Conservation (phyloP, 2,888 invertebrate species). For the Sylvicola cinctus region DNA sequence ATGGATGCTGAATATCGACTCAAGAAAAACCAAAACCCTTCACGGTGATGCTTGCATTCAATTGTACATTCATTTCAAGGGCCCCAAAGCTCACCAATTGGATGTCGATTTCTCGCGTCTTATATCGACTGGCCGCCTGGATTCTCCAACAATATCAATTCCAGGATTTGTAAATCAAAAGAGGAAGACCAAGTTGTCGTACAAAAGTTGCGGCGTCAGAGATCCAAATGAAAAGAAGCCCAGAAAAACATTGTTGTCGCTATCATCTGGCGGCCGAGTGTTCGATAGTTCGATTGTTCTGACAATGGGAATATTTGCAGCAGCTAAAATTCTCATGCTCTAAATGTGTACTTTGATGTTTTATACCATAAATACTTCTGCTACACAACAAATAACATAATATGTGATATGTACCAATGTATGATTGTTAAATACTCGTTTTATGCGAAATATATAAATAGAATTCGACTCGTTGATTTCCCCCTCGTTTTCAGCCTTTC, state of each 20-base stretch:
- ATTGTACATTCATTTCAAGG: conserved; percentile 69
- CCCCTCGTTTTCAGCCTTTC: too few relatives aligned
- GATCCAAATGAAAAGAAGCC: conserved; percentile 50
- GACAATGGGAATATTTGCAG: too few relatives aligned
- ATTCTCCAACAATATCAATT: conserved; percentile 52
- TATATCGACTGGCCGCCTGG: conserved; percentile 50
- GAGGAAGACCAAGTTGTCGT: conserved; percentile 47
- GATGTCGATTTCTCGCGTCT: conserved; percentile 60
- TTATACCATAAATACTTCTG: too few relatives aligned
- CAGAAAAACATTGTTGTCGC: not conserved
- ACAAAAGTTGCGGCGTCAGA: conserved; percentile 52
- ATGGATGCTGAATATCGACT: conserved; percentile 77
- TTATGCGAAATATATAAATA: too few relatives aligned
- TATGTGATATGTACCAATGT: too few relatives aligned
- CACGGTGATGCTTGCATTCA: conserved; percentile 67
- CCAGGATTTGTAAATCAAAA: conserved; percentile 55
- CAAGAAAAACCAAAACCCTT: conserved; percentile 53
- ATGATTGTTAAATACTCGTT: too few relatives aligned
- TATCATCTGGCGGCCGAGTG: not conserved
- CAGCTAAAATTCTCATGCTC: too few relatives aligned
- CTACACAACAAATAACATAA: too few relatives aligned
- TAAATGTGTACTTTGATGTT: too few relatives aligned
- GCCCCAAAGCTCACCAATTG: conserved; percentile 54
- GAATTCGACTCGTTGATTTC: too few relatives aligned
- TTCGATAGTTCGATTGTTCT: not conserved